Base-by-base conservation (phyloP, 2,797 vertebrate species). In the Girardinus metallicus region DNA sequence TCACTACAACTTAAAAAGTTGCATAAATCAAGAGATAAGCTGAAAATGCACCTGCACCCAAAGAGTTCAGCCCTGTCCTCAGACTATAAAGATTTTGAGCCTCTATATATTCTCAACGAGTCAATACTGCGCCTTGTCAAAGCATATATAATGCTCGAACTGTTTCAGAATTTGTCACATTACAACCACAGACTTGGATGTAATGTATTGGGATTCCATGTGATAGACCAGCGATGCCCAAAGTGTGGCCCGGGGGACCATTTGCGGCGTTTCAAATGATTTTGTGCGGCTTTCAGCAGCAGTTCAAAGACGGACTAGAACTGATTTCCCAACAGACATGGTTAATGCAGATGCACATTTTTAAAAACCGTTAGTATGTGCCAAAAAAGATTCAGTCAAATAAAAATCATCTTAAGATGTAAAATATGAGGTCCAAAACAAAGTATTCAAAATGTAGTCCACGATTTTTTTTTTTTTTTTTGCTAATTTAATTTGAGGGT, bases 41-140 rank as follows among this genome's bases (percentile, higher is more conserved):
- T 44, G 75, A 83, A 73, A 74, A 79, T 87, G 87, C 93, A 94
- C 90, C 92, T 94, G 91, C 88, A 79, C 62, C 47, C 23, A 36
- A 39, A 3, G 62, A 68, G 47, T 80, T 57, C 53, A 62, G 2
- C 49, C 31, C 3, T 43, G 66, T n/a, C 66, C 26, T 43, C 39
- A 41, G 9, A 12, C 21, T 13, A 23, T 41, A 18, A 18, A 68
- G 15, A 11, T 23, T 23, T 39, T 39, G 34, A 68, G 64, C 64
- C 36, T 68, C 36, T 41, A 9, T 26, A 26, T 68, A 23, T 68
- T 66, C 34, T 66, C 62, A 36, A 4, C 34, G 0, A 39, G 34
- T 66, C 62, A 66, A 15, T 39, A 23, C 34, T 9, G 1, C 9
- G 16, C 64, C 10, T 21, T 68, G 34, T 23, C 15, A 39, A 68